Conservation (phyloP, 2,113 vertebrate genomes). For the Saccopteryx leptura region DNA sequence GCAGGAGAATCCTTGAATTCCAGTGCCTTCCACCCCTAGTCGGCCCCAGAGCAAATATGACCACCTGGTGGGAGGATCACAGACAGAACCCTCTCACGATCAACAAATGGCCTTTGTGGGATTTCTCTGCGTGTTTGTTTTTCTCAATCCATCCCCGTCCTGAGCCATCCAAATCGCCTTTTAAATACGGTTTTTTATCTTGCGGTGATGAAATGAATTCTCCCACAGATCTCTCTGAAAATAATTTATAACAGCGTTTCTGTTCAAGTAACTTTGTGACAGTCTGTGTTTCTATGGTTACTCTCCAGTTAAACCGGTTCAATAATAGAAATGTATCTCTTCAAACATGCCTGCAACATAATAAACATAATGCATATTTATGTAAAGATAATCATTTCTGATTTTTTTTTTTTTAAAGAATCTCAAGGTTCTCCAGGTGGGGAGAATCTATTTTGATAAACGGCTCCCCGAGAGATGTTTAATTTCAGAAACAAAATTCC, state of each 20-base stretch:
- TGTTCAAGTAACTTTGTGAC: neutral
- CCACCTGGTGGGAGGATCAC: no score
- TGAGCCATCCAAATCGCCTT: neutral
- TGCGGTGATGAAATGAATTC: neutral
- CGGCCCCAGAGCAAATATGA: no score
- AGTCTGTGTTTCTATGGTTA: neutral
- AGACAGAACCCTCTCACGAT: neutral
- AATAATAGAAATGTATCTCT: neutral
- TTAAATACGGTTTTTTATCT: neutral
- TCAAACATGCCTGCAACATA: fast-evolving
- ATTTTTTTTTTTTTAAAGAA: no score
- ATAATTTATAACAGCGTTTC: neutral
- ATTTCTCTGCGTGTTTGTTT: neutral
- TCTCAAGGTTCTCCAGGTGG: no score
- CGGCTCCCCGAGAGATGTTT: neutral
- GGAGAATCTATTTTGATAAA: neutral
- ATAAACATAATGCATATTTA: neutral
- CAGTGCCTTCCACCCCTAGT: fast-evolving
- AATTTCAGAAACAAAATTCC: neutral
- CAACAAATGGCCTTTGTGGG: neutral
- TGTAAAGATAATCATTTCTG: neutral
- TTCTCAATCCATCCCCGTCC: neutral
- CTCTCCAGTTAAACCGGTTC: neutral
- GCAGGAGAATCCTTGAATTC: neutral
- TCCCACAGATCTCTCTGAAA: neutral